Percentiles rank a stretch among this genome's conserved stretches.
Conservation (phyloP, 1,140 invertebrate species). For the Pseudomyrmex sp. region DNA sequence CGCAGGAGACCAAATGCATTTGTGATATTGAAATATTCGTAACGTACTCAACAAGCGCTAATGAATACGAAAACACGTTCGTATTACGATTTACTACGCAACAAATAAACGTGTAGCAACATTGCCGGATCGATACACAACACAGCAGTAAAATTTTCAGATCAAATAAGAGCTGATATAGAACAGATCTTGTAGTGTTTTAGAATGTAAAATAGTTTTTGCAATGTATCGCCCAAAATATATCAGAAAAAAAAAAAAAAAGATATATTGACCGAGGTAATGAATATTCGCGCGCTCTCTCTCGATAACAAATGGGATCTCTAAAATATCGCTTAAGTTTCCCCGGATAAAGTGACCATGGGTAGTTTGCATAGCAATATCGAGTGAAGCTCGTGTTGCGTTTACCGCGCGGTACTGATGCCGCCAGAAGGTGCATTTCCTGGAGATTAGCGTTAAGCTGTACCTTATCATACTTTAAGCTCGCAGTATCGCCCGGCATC, state of each 20-base stretch:
- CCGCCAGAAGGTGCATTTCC: conserved; percentile 48
- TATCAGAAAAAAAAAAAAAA: not conserved
- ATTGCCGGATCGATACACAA: not conserved
- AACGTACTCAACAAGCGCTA: not conserved
- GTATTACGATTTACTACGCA: not conserved
- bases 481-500: conserved; percentile 68
- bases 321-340: conserved; percentile 20
- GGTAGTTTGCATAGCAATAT: conserved; percentile 22
- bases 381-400: conserved; percentile 13
- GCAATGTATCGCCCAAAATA: not conserved
- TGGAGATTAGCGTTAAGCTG: conserved; percentile 77
- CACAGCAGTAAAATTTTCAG: not conserved
- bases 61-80: not conserved
- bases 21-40: conserved; percentile 21
- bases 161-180: too few relatives aligned
- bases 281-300: not conserved
- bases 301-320: conserved; percentile 5
- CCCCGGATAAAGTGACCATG: not conserved
- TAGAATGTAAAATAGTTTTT: not conserved
- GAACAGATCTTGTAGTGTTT: too few relatives aligned
- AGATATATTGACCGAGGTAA: not conserved
- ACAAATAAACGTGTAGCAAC: not conserved
- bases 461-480: conserved; percentile 80
- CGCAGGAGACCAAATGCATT: conserved; percentile 29
- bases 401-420: conserved; percentile 30